Evolutionary conservation across 2,888 invertebrate genomes (phyloP).

Genomic region (Catocala sponsa): DNA sequence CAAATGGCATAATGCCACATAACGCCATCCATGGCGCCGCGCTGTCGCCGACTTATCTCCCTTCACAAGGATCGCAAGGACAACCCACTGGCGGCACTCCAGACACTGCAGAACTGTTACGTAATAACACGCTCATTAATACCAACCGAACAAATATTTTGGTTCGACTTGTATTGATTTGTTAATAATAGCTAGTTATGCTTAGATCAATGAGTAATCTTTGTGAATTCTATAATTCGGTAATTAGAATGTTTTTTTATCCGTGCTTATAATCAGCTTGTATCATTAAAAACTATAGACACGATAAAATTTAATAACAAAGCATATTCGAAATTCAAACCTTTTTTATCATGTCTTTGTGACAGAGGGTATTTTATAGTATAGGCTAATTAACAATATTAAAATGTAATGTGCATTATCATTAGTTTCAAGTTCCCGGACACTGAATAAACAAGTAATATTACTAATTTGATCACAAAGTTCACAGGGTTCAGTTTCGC

Average conservation of each 20-base stretch:
- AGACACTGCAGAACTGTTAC: slow-evolving; percentile 66
- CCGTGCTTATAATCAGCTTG: too few relatives aligned
- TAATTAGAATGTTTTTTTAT: too few relatives aligned
- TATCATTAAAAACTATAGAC: too few relatives aligned
- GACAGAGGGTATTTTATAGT: too few relatives aligned
- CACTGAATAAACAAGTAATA: too few relatives aligned
- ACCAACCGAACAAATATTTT: slow-evolving; percentile 23
- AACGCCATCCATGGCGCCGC: slow-evolving; percentile 63
- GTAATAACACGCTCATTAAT: slow-evolving; percentile 49
- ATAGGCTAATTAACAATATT: too few relatives aligned
- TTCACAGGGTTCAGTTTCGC: slow-evolving; percentile 3
- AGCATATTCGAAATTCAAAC: too few relatives aligned
- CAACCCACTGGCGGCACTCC: slow-evolving; percentile 64
- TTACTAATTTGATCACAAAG: neutral
- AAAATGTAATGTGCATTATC: too few relatives aligned
- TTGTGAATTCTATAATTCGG: too few relatives aligned
- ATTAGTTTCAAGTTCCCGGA: too few relatives aligned
- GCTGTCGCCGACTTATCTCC: slow-evolving; percentile 61
- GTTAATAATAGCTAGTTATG: slow-evolving; percentile 13
- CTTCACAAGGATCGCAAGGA: slow-evolving; percentile 62
- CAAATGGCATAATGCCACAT: slow-evolving; percentile 45
- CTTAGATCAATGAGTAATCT: neutral
- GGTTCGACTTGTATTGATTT: slow-evolving; percentile 2
- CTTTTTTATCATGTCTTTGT: too few relatives aligned
- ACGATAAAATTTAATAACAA: too few relatives aligned